Base-by-base conservation (phyloP, 1,140 invertebrate genomes). In the Probaryconus sp. region DNA sequence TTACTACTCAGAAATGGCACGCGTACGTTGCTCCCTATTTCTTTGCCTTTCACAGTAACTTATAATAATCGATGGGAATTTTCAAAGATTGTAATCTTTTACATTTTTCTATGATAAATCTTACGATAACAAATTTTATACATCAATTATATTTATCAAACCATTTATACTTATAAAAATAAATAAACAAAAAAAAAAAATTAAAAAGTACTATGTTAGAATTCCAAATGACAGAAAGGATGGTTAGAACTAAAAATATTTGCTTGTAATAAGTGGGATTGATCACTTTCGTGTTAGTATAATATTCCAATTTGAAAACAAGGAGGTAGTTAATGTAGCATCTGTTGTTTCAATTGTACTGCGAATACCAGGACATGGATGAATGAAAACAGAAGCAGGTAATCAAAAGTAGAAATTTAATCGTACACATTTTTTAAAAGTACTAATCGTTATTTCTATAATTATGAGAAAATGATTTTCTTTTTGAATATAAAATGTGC, bases 1-100 rank as follows among this genome's bases (percentile, higher is more conserved):
- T 60, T 43, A 64, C 38, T 48, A 51, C 30, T 33, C 43, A 58
- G 33, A 53, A 65, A 65, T 53, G 69, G 69, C 69, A 72, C 69
- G 69, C 60, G 60, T 38, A 45, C 47, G 30, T 38, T 40, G 24
- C 38, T 53, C 69, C 69, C 61, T 3, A 35, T 64, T 50, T 51
- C 28, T 26, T 61, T 61, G n/a, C 48, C 48, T 48, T 65, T 51
- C 53, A 55, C 18, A 31, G 53, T 31, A 72, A 65, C 69, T 51
- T 30, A 31, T 5, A n/a, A n/a, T n/a, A 31, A 72, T 72, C 61
- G 53, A 6, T 5, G 16, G 11, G 35, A 55, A 70, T 43, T 71
- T 63, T 18, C 33, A 70, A 40, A 40, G n/a, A 10, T 3, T 40
- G 37, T 1, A 17, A 14, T 31, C 30, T 31, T 10, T 10, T 7